A percentile compares a stretch with the other conserved stretches of the same genome.
These are phyloP conservation scores for Telenomus remus DNA, from an alignment of 1,140 invertebrate species.

Conservation along the genomic window DNA sequence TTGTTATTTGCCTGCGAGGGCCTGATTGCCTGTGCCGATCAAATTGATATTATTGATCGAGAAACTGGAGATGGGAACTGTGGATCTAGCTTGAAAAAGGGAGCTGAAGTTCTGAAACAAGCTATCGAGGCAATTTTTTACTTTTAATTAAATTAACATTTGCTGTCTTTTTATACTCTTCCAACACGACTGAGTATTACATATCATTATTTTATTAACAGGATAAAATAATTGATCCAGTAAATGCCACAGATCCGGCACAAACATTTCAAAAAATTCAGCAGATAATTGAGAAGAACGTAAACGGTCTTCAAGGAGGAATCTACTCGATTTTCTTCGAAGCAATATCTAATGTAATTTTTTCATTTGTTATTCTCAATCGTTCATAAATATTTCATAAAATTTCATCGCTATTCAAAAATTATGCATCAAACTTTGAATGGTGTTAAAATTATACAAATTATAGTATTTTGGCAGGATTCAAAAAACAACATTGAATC, in stretches of 20 bases:
- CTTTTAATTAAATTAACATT: slow-evolving; percentile 8
- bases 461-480: slow-evolving; percentile 51
- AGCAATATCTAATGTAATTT: slow-evolving; percentile 67
- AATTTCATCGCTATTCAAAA: slow-evolving; percentile 9
- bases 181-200: too few relatives aligned
- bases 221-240: slow-evolving; percentile 36
- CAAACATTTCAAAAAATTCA: slow-evolving; percentile 65
- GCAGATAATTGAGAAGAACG: slow-evolving; percentile 63
- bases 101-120: slow-evolving; percentile 72
- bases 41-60: slow-evolving; percentile 80
- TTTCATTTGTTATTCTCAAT: slow-evolving; percentile 4
- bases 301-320: slow-evolving; percentile 71
- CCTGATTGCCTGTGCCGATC: slow-evolving; percentile 75
- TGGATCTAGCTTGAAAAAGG: slow-evolving; percentile 78
- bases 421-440: too few relatives aligned
- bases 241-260: slow-evolving; percentile 55
- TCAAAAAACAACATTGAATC: slow-evolving; percentile 41
- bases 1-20: slow-evolving; percentile 75
- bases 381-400: neutral
- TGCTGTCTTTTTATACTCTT: too few relatives aligned
- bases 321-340: slow-evolving; percentile 76
- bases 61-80: slow-evolving; percentile 81
- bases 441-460: neutral
- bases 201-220: neutral
- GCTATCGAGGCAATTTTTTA: slow-evolving; percentile 49